Evolutionary conservation across 2,797 vertebrate species (phyloP), one percentile per base, ranked within the genome.

Genomic region (Propithecus perrieri): DNA sequence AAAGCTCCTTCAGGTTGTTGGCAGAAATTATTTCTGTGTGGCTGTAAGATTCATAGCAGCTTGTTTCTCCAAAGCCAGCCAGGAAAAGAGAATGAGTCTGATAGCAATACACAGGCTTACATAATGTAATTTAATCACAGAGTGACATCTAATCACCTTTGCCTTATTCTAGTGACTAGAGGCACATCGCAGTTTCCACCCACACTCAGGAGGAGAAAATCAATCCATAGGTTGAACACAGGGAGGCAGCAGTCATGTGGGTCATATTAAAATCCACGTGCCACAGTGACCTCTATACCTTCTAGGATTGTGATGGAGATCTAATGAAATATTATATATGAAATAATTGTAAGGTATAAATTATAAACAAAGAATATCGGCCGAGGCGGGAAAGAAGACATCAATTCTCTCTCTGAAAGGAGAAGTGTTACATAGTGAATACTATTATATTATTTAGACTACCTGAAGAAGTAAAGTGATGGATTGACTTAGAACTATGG

Each of bases 181-280:
- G 9, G 33, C 28, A 43, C 41, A 48, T 20, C 43, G 24, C 10
- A 63, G 26, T 4, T 30, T 50, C 38, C 15, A 41, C 6, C 8
- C 30, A n/a, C 48, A 15, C n/a, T 28, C 1, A 5, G 38, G 9
- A 72, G 41, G 5, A 24, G 20, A 15, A 12, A 20, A 24, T 22
- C 41, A 33, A 50, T 35, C 10, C 59, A 78, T 72, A 38, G 63
- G 22, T 17, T 61, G 33, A 74, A 4, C 43, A 2, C 12, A 10
- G 1, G 15, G 18, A 30, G 17, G 3, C 26, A 48, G 28, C 14
- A 30, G 13, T 15, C 28, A 1, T 5, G 0, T 0, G 20, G 18
- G 3, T 26, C 24, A 3, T 0, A 4, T 30, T 38, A 0, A 55
- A 4, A 8, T 48, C 53, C 72, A 26, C 1, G 2, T 11, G 12